Percentiles rank a stretch among this genome's conserved stretches.
phyloP scores from a whole-genome alignment of 2,888 invertebrate genomes.

The Apomyelois bistriatella region DNA sequence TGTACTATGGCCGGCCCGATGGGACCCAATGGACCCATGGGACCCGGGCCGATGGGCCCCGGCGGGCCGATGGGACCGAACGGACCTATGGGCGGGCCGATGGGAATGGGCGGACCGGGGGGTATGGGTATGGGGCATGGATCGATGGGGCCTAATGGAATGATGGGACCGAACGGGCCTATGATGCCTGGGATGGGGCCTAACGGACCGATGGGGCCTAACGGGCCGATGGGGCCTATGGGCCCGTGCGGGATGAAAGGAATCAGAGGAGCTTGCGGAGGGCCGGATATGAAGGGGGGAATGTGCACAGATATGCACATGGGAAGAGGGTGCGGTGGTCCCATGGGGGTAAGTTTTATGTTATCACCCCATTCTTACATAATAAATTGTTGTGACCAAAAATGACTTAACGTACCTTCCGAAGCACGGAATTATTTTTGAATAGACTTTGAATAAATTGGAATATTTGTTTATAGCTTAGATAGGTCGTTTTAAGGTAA shows the following conservation, averaged over 20 bases:
- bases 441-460: too few species aligned
- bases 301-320: slow-evolving; percentile 78
- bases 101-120: slow-evolving; percentile 40
- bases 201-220: slow-evolving; percentile 73
- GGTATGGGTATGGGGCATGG: slow-evolving; percentile 46
- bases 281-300: slow-evolving; percentile 74
- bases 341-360: slow-evolving; percentile 69
- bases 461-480: too few species aligned
- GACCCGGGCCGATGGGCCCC: slow-evolving; percentile 24
- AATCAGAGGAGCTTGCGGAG: slow-evolving; percentile 68
- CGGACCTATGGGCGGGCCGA: slow-evolving; percentile 47
- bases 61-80: slow-evolving; percentile 50
- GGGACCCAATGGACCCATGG: slow-evolving; percentile 54
- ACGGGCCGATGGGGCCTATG: slow-evolving; percentile 77
- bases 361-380: too few species aligned
- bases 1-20: slow-evolving; percentile 73
- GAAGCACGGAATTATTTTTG: too few species aligned
- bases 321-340: slow-evolving; percentile 74
- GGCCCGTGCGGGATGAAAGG: slow-evolving; percentile 76
- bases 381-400: too few species aligned
- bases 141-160: slow-evolving; percentile 61
- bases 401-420: too few species aligned
- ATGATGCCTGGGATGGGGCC: slow-evolving; percentile 72
- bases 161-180: slow-evolving; percentile 67
- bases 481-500: too few species aligned